phyloP scores from a whole-genome alignment of 1,140 invertebrate species.

The Drosophila bocki region DNA sequence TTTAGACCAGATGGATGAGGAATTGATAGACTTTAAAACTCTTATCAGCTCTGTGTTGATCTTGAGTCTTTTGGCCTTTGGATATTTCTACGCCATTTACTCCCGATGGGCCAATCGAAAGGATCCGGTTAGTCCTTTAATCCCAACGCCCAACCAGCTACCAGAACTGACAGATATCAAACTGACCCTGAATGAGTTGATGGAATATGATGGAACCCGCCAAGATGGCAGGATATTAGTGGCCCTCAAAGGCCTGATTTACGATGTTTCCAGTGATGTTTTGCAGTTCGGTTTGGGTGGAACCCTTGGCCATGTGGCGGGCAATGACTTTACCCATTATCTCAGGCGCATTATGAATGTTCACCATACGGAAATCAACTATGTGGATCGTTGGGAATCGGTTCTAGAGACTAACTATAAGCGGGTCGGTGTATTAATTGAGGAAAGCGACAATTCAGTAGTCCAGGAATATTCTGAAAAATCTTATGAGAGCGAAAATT shows the following conservation, averaged over 20 bases:
- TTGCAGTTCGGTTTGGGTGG: constrained; percentile 24
- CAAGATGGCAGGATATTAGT: constrained; percentile 58
- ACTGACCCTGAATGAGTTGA: constrained; percentile 26
- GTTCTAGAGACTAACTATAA: constrained; percentile 43
- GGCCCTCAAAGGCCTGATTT: constrained; percentile 47
- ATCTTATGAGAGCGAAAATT: background rate
- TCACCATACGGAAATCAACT: constrained; percentile 1
- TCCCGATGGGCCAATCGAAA: background rate
- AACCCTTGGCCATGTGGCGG: constrained; percentile 34
- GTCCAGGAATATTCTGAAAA: background rate
- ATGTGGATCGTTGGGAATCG: constrained; percentile 42
- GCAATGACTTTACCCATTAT: constrained; percentile 51
- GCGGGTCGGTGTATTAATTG: constrained; percentile 38
- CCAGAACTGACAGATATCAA: constrained; percentile 18
- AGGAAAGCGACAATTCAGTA: constrained; percentile 1
- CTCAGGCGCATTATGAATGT: constrained; percentile 1
- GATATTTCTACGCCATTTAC: constrained; percentile 1
- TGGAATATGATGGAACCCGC: constrained; percentile 35
- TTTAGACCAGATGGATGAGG: constrained; percentile 6
- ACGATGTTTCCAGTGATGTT: constrained; percentile 48
- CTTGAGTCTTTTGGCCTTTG: background rate
- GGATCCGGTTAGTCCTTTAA: too few relatives aligned
- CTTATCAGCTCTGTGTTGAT: constrained; percentile 3
- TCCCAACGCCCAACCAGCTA: background rate
- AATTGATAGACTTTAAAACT: background rate